phyloP scores from a whole-genome alignment of 2,113 vertebrate species.

The Lasiurus borealis region DNA sequence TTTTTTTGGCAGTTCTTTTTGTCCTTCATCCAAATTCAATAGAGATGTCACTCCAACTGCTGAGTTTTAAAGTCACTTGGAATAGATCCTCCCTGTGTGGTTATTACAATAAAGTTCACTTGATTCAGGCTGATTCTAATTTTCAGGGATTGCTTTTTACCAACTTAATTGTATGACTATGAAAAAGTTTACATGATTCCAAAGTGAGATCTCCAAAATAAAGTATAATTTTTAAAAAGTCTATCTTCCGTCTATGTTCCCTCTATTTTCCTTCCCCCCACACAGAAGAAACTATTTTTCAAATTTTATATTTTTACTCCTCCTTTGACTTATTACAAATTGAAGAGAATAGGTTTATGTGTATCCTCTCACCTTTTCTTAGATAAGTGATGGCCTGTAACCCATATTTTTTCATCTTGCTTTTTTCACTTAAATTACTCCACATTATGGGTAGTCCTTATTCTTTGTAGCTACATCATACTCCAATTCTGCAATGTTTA shows the following conservation, averaged over 20 bases:
- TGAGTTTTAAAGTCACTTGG: neutral
- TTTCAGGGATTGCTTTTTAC: constrained; percentile 42
- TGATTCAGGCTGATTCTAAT: constrained; percentile 45
- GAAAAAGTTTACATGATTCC: neutral
- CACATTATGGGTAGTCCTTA: neutral
- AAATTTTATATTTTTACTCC: neutral
- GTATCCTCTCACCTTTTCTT: constrained; percentile 6
- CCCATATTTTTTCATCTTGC: neutral
- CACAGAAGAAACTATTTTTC: neutral
- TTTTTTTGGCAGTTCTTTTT: neutral
- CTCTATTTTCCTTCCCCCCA: neutral
- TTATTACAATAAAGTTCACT: neutral
- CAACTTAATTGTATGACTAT: constrained; percentile 25
- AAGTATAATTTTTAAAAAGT: constrained; percentile 17
- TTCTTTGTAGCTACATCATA: neutral
- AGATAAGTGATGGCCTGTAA: neutral
- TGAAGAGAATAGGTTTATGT: neutral
- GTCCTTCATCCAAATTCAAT: neutral
- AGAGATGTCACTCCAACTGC: neutral
- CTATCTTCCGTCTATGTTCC: neutral
- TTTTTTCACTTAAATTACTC: neutral
- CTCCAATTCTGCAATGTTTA: neutral
- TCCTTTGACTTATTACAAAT: constrained; percentile 19
- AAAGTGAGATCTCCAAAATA: constrained; percentile 50
- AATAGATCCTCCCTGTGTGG: neutral